Evolutionary conservation across 2,888 invertebrate species (phyloP), one percentile per base, ranked within the genome.

Genomic region (Lithophane leautieri): DNA sequence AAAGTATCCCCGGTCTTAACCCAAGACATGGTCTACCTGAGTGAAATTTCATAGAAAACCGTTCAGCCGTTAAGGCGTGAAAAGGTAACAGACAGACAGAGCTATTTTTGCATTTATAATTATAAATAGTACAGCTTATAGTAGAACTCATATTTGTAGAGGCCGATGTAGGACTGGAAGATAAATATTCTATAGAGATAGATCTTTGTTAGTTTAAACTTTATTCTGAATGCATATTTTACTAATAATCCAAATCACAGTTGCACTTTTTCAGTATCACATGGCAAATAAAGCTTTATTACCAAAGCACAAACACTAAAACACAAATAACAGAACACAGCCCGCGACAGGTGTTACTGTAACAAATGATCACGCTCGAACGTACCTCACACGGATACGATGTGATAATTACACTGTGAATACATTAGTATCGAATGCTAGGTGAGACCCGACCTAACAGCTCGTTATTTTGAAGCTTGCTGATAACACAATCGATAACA

Each of bases 341-440:
- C 68, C n/a, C 47, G 19, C 19, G 14, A 19, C 1, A 16, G 16
- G n/a, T 11, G 7, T 47, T 19, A 47, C 12, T 40, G 34, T 47
- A 47, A 67, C 67, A 19, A 67, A 68, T 70, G 34, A n/a, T 67
- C 8, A 34, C 8, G n/a, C 28, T 28, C n/a, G 44, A 68, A 50
- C 62, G 12, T 72, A 72, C 16, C 12, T 42, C 56, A 56, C 19
- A 47, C 1, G 1, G 6, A 6, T 34, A 25, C 34, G 34, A 70
- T 47, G 47, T 47, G 34, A 34, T 34, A 69, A 70, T 70, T 66
- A 25, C 14, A 34, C 12, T 12, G 34, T 40, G 34, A 65, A 70
- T 12, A 65, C n/a, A 12, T 65, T n/a, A 19, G 3, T 34, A 66
- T 40, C n/a, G 25, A 19, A 66, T 19, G 12, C 34, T 40, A 50